These are phyloP conservation scores for Polydrusus pterygomalis DNA, from an alignment of 2,888 invertebrate species.

Conservation along the genomic window DNA sequence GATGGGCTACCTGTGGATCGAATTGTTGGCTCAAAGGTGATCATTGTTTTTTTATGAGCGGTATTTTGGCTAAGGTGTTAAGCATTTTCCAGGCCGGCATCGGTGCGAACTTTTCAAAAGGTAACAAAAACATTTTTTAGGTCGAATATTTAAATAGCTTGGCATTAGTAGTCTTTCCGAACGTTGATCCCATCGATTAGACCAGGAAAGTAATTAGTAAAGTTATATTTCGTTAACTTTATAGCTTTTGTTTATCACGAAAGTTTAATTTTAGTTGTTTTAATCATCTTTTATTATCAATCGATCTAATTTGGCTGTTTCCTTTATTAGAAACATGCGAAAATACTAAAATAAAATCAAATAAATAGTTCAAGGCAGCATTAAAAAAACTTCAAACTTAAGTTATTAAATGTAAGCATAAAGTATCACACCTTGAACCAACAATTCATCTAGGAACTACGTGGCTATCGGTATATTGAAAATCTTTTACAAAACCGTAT, in stretches of 20 bases:
- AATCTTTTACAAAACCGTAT: too few species aligned
- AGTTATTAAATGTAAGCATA: too few species aligned
- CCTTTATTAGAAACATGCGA: not conserved
- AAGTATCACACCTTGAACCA: too few species aligned
- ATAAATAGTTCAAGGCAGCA: not conserved
- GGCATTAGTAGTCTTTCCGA: not conserved
- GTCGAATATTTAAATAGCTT: not conserved
- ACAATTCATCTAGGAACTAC: too few species aligned
- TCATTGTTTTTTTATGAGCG: constrained; percentile 23
- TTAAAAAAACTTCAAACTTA: too few species aligned
- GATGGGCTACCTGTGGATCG: constrained; percentile 42
- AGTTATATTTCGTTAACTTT: not conserved
- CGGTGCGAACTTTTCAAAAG: not conserved
- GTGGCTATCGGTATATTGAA: too few species aligned
- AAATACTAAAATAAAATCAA: not conserved
- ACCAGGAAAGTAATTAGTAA: not conserved
- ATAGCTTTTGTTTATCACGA: not conserved
- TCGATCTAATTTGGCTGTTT: not conserved
- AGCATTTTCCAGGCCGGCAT: too few species aligned
- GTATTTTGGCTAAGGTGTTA: constrained; percentile 3
- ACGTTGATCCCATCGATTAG: constrained; percentile 1
- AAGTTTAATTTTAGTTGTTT: not conserved
- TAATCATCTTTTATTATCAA: not conserved
- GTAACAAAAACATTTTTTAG: constrained; percentile 10
- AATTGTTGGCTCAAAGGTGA: constrained; percentile 37